A percentile compares a stretch with the other conserved stretches of the same genome.
These are phyloP conservation scores for Drosophila formosana DNA, from an alignment of 2,888 invertebrate genomes.

Conservation along the genomic window DNA sequence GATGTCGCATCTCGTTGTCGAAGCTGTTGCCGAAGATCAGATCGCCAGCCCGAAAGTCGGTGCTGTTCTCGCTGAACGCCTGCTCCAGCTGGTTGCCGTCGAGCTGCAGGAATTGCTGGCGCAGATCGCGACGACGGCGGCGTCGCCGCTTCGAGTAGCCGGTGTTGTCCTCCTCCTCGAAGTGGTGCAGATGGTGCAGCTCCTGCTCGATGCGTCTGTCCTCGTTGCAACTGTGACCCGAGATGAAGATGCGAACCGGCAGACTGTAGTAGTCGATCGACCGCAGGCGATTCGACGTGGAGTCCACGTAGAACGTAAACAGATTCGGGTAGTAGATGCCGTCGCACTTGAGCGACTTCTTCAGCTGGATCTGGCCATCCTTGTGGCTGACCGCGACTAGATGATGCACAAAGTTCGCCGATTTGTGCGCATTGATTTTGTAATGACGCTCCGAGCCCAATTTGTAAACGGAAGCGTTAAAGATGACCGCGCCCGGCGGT, in stretches of 20 bases:
- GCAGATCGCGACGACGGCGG: slow-evolving; percentile 66
- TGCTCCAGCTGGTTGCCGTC: slow-evolving; percentile 61
- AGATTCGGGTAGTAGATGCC: slow-evolving; percentile 93
- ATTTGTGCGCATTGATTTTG: slow-evolving; percentile 92
- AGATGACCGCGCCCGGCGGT: slow-evolving; percentile 89
- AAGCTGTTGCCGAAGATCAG: slow-evolving; percentile 87
- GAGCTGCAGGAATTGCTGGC: slow-evolving; percentile 47
- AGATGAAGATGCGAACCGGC: slow-evolving; percentile 91
- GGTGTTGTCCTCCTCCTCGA: slow-evolving; percentile 87
- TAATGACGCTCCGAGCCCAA: slow-evolving; percentile 92
- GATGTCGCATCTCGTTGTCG: slow-evolving; percentile 86
- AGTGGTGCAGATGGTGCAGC: slow-evolving; percentile 85
- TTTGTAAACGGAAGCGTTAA: slow-evolving; percentile 92
- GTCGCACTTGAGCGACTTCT: slow-evolving; percentile 90
- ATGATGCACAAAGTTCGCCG: slow-evolving; percentile 93
- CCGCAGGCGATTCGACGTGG: slow-evolving; percentile 91
- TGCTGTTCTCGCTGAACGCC: slow-evolving; percentile 77
- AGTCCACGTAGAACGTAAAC: slow-evolving; percentile 94
- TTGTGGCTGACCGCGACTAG: slow-evolving; percentile 91
- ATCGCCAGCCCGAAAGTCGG: slow-evolving; percentile 85
- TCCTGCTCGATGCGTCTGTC: slow-evolving; percentile 88
- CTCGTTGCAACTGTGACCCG: slow-evolving; percentile 89
- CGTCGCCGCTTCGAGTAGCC: slow-evolving; percentile 86
- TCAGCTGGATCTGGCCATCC: slow-evolving; percentile 90
- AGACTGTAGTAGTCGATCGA: slow-evolving; percentile 94